Conservation (phyloP, 2,888 invertebrate genomes). For the Polyploca ridens region DNA sequence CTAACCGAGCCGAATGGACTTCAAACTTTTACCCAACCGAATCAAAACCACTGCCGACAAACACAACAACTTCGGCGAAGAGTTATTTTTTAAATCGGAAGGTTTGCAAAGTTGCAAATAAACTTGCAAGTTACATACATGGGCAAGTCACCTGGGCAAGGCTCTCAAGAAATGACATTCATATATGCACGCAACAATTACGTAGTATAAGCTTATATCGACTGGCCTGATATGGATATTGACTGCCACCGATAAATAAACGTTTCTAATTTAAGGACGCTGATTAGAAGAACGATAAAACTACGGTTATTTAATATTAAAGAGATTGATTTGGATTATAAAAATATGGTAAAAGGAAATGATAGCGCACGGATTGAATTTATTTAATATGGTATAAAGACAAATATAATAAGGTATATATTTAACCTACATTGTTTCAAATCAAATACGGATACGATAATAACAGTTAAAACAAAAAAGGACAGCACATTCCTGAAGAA, state of each 20-base stretch:
- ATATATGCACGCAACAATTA: slow-evolving; percentile 63
- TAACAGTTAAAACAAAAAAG: slow-evolving; percentile 25
- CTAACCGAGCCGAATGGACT: slow-evolving; percentile 69
- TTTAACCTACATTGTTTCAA: slow-evolving; percentile 41
- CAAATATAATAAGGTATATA: slow-evolving; percentile 10
- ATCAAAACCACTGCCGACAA: slow-evolving; percentile 52
- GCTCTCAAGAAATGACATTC: slow-evolving; percentile 71
- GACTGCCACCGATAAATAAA: slow-evolving; percentile 41
- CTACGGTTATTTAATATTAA: too few species aligned
- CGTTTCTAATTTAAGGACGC: slow-evolving; percentile 10
- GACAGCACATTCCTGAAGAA: not conserved
- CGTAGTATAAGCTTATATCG: slow-evolving; percentile 31
- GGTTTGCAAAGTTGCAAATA: slow-evolving; percentile 72
- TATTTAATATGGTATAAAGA: not conserved
- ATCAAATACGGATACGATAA: slow-evolving; percentile 42
- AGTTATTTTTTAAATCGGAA: slow-evolving; percentile 56
- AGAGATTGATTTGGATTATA: slow-evolving; percentile 6
- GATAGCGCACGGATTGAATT: not conserved
- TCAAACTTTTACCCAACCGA: slow-evolving; percentile 78
- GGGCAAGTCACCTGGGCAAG: slow-evolving; percentile 72
- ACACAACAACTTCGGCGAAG: slow-evolving; percentile 36
- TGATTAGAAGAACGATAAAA: slow-evolving; percentile 1
- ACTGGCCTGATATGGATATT: slow-evolving; percentile 41
- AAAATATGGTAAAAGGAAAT: not conserved
- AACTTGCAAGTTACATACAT: slow-evolving; percentile 72